A percentile compares a stretch with the other conserved stretches of the same genome.
Conservation (phyloP, 2,113 vertebrate species). For the Mellivora capensis region DNA sequence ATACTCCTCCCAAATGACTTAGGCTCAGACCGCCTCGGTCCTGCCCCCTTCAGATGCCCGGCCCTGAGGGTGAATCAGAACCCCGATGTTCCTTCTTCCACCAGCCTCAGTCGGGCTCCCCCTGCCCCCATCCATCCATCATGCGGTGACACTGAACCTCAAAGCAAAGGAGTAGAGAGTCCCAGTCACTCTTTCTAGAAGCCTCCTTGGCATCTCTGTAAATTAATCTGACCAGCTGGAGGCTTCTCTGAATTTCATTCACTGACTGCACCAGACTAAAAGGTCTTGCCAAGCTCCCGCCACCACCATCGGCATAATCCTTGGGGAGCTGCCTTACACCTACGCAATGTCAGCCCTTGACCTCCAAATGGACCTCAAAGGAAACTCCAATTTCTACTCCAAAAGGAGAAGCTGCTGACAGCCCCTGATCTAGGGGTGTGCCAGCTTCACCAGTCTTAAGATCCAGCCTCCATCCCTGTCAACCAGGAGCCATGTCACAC, state of each 20-base stretch:
- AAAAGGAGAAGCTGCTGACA: not conserved
- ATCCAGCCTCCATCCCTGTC: not conserved
- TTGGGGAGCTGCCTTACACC: not conserved
- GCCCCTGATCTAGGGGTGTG: too few species aligned
- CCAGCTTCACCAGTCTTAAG: not conserved
- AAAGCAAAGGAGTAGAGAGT: not conserved
- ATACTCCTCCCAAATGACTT: not conserved
- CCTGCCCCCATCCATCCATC: not conserved
- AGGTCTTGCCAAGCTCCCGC: not conserved
- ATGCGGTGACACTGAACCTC: not conserved
- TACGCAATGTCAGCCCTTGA: not conserved
- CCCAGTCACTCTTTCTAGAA: not conserved
- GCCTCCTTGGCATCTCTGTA: not conserved
- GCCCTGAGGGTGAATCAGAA: not conserved
- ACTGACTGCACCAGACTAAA: not conserved
- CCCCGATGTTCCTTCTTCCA: not conserved
- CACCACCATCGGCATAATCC: not conserved
- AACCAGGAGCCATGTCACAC: fast-evolving
- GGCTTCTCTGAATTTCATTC: not conserved
- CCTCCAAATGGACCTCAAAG: not conserved
- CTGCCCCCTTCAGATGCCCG: not conserved
- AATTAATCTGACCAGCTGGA: not conserved
- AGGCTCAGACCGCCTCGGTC: not conserved
- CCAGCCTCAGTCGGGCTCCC: not conserved
- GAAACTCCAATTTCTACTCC: not conserved